Evolutionary conservation across 2,113 vertebrate species (phyloP).

Genomic region (Elgaria multicarinata): DNA sequence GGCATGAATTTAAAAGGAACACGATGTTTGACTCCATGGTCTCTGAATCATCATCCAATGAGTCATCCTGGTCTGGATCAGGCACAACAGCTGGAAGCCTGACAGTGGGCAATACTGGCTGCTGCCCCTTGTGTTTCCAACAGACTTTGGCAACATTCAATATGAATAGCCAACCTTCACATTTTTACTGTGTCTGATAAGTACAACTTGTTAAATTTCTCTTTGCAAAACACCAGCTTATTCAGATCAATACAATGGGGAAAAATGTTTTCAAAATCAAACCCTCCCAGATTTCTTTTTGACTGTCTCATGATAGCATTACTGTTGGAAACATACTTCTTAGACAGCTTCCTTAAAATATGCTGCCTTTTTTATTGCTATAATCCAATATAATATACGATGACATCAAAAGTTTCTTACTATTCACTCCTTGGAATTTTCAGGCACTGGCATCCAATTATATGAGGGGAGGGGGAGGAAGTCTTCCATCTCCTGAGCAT

Average conservation of each 20-base stretch:
- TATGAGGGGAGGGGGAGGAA: conserved; percentile 48
- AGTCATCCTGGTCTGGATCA: too few species aligned
- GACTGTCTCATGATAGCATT: conserved; percentile 40
- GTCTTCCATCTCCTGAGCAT: conserved; percentile 56
- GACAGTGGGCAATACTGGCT: too few species aligned
- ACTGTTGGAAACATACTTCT: conserved; percentile 27
- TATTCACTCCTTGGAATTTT: conserved; percentile 48
- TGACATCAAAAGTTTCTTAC: conserved; percentile 51
- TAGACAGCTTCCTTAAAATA: conserved; percentile 40
- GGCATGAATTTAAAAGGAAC: too few species aligned
- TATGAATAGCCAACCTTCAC: conserved; percentile 2
- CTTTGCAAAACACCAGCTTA: not conserved
- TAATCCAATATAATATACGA: conserved; percentile 46
- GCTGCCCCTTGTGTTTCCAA: not conserved
- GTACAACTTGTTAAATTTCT: conserved; percentile 39
- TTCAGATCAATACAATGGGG: conserved; percentile 34
- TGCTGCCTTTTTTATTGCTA: not conserved
- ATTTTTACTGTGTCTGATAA: conserved; percentile 22
- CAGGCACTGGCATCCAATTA: conserved; percentile 61
- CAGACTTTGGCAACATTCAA: not conserved
- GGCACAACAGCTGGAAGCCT: too few species aligned
- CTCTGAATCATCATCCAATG: too few species aligned
- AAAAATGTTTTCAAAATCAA: conserved; percentile 42
- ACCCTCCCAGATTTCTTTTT: conserved; percentile 42
- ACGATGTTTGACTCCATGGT: too few species aligned